These are phyloP conservation scores for Balearica regulorum DNA, from an alignment of 2,797 vertebrate genomes.

Conservation along the genomic window DNA sequence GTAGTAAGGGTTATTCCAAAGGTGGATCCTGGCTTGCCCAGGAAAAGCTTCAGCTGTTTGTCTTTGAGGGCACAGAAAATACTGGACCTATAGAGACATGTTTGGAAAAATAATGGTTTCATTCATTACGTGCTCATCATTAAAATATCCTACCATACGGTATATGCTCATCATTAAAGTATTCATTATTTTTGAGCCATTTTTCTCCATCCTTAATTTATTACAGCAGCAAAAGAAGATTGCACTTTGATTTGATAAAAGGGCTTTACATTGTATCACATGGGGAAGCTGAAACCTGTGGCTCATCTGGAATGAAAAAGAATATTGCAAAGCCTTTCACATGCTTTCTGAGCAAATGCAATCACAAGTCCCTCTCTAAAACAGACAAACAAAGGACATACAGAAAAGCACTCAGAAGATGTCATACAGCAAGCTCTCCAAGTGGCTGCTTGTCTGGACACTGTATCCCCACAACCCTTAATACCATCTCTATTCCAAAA, in stretches of 20 bases:
- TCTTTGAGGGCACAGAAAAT: not conserved
- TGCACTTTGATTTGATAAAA: not conserved
- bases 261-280: not conserved
- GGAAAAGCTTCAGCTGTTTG: not conserved
- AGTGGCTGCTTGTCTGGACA: not conserved
- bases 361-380: not conserved
- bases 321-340: not conserved
- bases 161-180: not conserved
- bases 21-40: not conserved
- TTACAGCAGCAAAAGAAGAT: not conserved
- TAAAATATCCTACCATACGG: not conserved
- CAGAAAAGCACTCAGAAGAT: not conserved
- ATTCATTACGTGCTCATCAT: not conserved
- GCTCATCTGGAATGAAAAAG: not conserved
- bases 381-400: not conserved
- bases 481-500: not conserved
- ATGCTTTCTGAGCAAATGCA: not conserved
- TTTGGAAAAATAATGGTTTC: not conserved
- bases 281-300: not conserved
- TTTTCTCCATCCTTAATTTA: not conserved
- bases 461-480: not conserved
- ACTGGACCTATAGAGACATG: not conserved
- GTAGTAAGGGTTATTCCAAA: slow-evolving; percentile 17
- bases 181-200: not conserved
- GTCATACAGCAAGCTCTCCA: not conserved